Evolutionary conservation across 1,140 invertebrate genomes (phyloP).

Genomic region (Pachypsylla venusta): DNA sequence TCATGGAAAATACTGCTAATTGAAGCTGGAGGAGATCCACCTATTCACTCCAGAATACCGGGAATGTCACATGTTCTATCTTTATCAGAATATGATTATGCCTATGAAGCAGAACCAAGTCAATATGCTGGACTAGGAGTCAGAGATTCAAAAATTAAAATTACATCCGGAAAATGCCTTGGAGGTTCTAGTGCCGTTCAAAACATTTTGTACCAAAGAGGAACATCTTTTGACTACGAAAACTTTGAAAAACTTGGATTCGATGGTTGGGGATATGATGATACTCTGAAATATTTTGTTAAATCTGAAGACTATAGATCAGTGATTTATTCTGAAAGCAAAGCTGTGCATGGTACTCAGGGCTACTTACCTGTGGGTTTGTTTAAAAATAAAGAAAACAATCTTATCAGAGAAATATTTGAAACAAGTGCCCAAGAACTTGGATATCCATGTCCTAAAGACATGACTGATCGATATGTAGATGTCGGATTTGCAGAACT

Average conservation of each 20-base stretch:
- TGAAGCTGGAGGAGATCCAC: conserved; percentile 4
- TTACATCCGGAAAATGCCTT: conserved; percentile 3
- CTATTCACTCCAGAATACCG: not conserved
- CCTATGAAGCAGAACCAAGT: not conserved
- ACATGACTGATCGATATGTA: not conserved
- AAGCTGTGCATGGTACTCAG: not conserved
- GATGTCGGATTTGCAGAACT: conserved; percentile 4
- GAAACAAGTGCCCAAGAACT: conserved; percentile 5
- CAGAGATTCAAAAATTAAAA: not conserved
- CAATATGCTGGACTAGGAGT: not conserved
- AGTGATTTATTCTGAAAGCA: not conserved
- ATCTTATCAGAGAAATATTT: conserved; percentile 3
- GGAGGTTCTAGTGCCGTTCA: conserved; percentile 5
- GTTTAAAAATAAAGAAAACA: conserved; percentile 5
- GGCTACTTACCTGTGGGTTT: not conserved
- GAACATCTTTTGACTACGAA: not conserved
- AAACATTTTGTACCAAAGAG: conserved; percentile 6
- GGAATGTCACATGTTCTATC: not conserved
- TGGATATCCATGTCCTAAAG: not conserved
- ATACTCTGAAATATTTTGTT: conserved; percentile 5
- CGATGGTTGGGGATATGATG: conserved; percentile 1
- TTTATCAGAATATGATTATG: not conserved
- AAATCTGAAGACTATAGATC: conserved; percentile 7
- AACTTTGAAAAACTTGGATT: not conserved
- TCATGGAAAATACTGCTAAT: not conserved